Evolutionary conservation across 2,888 invertebrate genomes (phyloP).

Genomic region (Eupithecia exiguata): DNA sequence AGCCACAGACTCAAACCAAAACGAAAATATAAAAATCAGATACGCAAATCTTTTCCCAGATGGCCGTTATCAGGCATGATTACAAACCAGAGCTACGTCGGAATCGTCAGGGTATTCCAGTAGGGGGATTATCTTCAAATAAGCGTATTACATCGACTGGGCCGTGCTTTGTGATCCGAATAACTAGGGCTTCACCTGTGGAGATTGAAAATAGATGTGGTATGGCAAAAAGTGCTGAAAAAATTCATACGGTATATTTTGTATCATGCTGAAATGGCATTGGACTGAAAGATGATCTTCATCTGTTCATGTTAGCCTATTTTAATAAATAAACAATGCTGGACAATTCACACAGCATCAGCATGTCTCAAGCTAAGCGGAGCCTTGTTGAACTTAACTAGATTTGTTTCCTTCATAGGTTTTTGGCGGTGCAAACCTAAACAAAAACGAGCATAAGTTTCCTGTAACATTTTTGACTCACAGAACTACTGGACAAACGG

Average conservation of each 20-base stretch:
- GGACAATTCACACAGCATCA: background rate
- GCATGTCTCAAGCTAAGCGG: background rate
- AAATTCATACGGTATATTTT: background rate
- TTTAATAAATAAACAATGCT: too few relatives aligned
- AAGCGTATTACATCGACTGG: constrained; percentile 72
- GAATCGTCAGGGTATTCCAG: constrained; percentile 61
- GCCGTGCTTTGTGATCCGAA: constrained; percentile 71
- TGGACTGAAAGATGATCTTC: background rate
- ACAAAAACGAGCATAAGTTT: background rate
- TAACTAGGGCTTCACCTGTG: constrained; percentile 64
- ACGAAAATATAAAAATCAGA: background rate
- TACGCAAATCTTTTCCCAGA: constrained; percentile 33
- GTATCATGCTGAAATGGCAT: background rate
- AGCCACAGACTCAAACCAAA: background rate
- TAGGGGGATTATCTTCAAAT: constrained; percentile 74
- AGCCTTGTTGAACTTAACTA: background rate
- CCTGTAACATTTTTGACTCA: background rate
- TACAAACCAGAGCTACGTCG: constrained; percentile 44
- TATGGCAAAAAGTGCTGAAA: background rate
- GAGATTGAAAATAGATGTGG: constrained; percentile 19
- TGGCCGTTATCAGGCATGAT: constrained; percentile 37
- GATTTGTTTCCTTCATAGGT: too few relatives aligned
- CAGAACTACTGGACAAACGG: too few relatives aligned
- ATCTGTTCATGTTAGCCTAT: too few relatives aligned
- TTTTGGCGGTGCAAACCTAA: background rate